Evolutionary conservation across 1,140 invertebrate species (phyloP).

Genomic region (Zaprionus lachaisei): DNA sequence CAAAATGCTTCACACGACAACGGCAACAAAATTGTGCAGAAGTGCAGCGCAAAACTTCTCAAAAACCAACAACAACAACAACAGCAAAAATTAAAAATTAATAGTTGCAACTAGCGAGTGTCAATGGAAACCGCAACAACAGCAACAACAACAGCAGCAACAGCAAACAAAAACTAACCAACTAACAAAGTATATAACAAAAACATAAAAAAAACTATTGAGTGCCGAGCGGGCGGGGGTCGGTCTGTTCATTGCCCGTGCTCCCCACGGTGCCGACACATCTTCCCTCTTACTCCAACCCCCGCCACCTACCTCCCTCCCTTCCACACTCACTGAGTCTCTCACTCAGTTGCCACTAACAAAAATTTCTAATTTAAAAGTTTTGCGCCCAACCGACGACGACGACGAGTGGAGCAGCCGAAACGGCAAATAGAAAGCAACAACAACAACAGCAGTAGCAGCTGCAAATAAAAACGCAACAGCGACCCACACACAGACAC

Average conservation of each 20-base stretch:
- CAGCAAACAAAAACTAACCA: slow-evolving; percentile 74
- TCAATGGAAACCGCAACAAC: slow-evolving; percentile 76
- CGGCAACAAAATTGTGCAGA: slow-evolving; percentile 13
- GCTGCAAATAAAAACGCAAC: slow-evolving; percentile 75
- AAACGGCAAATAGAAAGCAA: slow-evolving; percentile 67
- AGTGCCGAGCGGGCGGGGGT: slow-evolving; percentile 44
- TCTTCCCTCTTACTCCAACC: neutral
- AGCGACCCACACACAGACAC: slow-evolving; percentile 32
- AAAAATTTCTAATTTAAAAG: slow-evolving; percentile 84
- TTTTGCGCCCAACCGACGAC: slow-evolving; percentile 75
- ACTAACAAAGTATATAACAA: slow-evolving; percentile 74
- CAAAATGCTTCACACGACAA: slow-evolving; percentile 56
- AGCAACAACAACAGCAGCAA: slow-evolving; percentile 33
- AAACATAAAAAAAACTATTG: slow-evolving; percentile 70
- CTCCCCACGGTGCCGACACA: neutral
- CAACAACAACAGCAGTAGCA: slow-evolving; percentile 40
- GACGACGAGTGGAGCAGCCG: slow-evolving; percentile 64
- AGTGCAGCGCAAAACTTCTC: slow-evolving; percentile 9
- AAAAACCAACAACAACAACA: slow-evolving; percentile 8
- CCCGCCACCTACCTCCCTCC: neutral
- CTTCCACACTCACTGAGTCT: neutral
- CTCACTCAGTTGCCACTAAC: slow-evolving; percentile 48
- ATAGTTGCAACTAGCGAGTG: slow-evolving; percentile 81
- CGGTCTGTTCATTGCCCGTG: slow-evolving; percentile 45
- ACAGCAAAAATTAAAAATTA: slow-evolving; percentile 70